Evolutionary conservation across 2,888 invertebrate species (phyloP), one percentile per base, ranked within the genome.

Genomic region (Lasioglossum marginatum): DNA sequence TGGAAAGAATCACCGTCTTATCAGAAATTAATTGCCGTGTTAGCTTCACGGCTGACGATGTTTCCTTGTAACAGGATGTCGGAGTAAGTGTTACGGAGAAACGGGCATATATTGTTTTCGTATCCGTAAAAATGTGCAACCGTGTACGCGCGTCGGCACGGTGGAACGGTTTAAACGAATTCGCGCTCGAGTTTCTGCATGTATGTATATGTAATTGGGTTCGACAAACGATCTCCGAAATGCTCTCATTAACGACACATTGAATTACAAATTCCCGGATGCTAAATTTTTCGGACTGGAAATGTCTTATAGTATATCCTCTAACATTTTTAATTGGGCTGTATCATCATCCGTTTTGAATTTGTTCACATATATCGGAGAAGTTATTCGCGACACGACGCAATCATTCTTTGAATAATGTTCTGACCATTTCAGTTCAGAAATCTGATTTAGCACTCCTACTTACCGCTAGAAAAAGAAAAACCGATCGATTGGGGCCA

Each of bases 21-120:
- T 84, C 48, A 70, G 27, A 74, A 78, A 74, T 84, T 84, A 84
- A 84, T 84, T 84, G 84, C 60, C 78, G 48, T 63, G 60, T 74
- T 78, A 52, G 76, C 60, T 79, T 75, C 71, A 84, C 75, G 68
- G 74, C 27, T 45, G 34, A 45, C 45, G 72, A 74, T 83, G 70
- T 78, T 70, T 37, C 31, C 31, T 2, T 27, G 14, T n/a, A 74
- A 31, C 84, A 78, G 79, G 79, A 79, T 68, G 45, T 37, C 45
- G 40, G 78, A 48, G 43, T 84, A 84, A 78, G 84, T 84, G 73
- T 83, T 83, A 84, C 83, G 68, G 73, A 57, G 83, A 73, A 74
- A 83, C 83, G 77, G 37, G 45, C 45, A 16, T 48, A 45, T 48
- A 83, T 83, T 73, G 83, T 84, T 83, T 52, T 57, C 43, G 66